Conservation (phyloP, 1,140 invertebrate genomes). For the Brachionus sp. region DNA sequence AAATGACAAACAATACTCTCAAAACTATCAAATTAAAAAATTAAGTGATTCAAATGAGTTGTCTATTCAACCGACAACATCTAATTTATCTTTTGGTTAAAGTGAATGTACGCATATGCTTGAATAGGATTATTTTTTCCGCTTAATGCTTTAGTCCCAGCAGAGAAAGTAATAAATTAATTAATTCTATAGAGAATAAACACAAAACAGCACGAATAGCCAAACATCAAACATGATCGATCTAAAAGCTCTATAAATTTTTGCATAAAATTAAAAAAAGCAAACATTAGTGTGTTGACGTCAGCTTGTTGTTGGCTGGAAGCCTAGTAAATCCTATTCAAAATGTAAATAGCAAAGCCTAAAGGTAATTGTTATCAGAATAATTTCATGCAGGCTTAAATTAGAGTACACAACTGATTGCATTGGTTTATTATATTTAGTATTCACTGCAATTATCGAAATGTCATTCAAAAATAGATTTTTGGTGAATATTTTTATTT, state of each 20-base stretch:
- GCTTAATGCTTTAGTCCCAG: not conserved
- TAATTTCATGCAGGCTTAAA: not conserved
- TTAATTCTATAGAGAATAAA: not conserved
- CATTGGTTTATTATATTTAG: not conserved
- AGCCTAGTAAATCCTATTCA: not conserved
- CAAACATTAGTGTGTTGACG: not conserved
- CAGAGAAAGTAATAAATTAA: not conserved
- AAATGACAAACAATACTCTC: not conserved
- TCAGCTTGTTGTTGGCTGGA: not conserved
- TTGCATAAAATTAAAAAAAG: not conserved
- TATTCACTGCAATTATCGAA: not conserved
- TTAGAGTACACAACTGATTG: not conserved
- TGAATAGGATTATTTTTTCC: not conserved
- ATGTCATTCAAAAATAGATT: not conserved
- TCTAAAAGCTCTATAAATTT: not conserved
- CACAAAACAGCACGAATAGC: not conserved
- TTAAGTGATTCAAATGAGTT: not conserved
- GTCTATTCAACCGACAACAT: not conserved
- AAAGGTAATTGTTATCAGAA: not conserved
- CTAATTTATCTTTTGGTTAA: not conserved
- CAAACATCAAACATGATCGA: not conserved
- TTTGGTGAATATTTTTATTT: not conserved
- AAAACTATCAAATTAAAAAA: not conserved
- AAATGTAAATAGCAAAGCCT: not conserved
- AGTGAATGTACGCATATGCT: not conserved